Percentiles rank a stretch among this genome's conserved stretches.
phyloP scores from a whole-genome alignment of 2,888 invertebrate species.

The Acronicta alni region DNA sequence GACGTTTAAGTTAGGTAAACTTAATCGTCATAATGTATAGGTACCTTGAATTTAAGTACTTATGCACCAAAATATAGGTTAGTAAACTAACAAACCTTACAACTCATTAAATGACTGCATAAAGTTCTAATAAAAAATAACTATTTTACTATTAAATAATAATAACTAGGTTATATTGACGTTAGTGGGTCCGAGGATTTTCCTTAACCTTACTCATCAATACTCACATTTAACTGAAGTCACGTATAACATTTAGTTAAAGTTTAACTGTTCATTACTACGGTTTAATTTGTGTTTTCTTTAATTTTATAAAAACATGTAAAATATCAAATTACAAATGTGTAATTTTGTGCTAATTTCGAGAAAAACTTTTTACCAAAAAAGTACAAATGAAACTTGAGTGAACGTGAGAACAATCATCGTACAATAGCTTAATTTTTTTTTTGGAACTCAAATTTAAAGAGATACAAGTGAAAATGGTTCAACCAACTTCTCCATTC shows the following conservation, averaged over 20 bases:
- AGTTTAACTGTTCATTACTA: slow-evolving; percentile 10
- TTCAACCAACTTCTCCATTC: slow-evolving; percentile 62
- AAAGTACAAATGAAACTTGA: too few relatives aligned
- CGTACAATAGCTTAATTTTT: too few relatives aligned
- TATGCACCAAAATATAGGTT: slow-evolving; percentile 31
- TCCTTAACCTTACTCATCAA: slow-evolving; percentile 43
- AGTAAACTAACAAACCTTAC: slow-evolving; percentile 18
- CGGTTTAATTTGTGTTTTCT: slow-evolving; percentile 8
- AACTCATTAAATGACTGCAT: slow-evolving; percentile 27
- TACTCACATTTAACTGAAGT: slow-evolving; percentile 9
- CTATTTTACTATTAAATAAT: slow-evolving; percentile 15
- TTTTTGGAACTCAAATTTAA: neutral
- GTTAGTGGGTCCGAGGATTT: slow-evolving; percentile 26
- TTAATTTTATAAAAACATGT: neutral
- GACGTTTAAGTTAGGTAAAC: too few relatives aligned
- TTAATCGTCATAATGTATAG: neutral
- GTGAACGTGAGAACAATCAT: neutral
- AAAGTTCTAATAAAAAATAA: slow-evolving; percentile 17
- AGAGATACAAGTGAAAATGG: slow-evolving; percentile 55
- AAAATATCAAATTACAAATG: neutral
- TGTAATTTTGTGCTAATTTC: too few relatives aligned
- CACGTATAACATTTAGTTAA: slow-evolving; percentile 31
- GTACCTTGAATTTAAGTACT: slow-evolving; percentile 15
- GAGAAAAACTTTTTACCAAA: too few relatives aligned
- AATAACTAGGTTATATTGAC: slow-evolving; percentile 31